phyloP scores from a whole-genome alignment of 2,888 invertebrate species.

The Argyresthia albistria region DNA sequence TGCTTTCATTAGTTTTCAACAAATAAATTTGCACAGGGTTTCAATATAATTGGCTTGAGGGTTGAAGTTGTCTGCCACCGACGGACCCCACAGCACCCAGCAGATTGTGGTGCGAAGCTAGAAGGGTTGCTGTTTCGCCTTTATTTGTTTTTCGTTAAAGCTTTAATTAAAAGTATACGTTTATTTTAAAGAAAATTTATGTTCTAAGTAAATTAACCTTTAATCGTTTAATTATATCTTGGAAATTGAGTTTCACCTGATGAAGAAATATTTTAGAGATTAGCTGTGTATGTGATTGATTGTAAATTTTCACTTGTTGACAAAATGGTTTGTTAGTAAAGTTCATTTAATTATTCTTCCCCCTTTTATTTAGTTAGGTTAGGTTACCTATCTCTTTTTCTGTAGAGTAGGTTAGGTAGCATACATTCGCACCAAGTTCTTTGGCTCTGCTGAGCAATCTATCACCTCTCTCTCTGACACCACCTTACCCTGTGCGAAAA shows the following conservation, averaged over 20 bases:
- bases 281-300: too few relatives aligned
- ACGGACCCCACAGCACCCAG: too few relatives aligned
- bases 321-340: too few relatives aligned
- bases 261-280: conserved; percentile 32
- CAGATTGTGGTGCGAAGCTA: conserved; percentile 27
- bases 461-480: too few relatives aligned
- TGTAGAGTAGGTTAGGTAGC: too few relatives aligned
- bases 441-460: too few relatives aligned
- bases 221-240: conserved; percentile 68
- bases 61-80: conserved; percentile 19
- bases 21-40: background rate
- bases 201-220: conserved; percentile 67
- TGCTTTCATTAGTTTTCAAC: background rate
- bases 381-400: too few relatives aligned
- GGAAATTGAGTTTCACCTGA: conserved; percentile 66
- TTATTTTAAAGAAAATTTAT: conserved; percentile 69
- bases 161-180: conserved; percentile 66
- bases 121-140: conserved; percentile 53
- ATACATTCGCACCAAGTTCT: too few relatives aligned
- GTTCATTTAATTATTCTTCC: too few relatives aligned
- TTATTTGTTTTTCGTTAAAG: conserved; percentile 68
- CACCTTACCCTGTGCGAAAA: too few relatives aligned
- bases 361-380: too few relatives aligned
- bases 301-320: too few relatives aligned
- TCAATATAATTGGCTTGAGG: conserved; percentile 11